phyloP scores from a whole-genome alignment of 2,113 vertebrate genomes.

The Cisticola juncidis region DNA sequence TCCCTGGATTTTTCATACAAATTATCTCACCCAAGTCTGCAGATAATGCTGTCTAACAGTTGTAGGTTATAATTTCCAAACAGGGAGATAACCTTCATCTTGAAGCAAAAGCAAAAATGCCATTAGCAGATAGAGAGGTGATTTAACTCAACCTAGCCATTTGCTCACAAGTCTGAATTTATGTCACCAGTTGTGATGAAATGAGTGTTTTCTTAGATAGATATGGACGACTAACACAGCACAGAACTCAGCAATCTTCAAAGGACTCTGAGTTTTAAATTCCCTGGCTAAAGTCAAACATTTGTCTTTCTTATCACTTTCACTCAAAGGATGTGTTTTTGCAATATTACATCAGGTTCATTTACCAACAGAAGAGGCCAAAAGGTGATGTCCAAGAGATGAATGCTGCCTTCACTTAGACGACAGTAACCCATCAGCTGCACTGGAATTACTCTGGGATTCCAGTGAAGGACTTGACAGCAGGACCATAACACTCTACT shows the following conservation, averaged over 20 bases:
- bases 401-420: neutral
- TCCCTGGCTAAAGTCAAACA: constrained; percentile 52
- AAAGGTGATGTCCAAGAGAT: constrained; percentile 14
- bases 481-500: neutral
- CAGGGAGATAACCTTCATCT: constrained; percentile 65
- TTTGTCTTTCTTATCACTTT: constrained; percentile 59
- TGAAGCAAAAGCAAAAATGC: constrained; percentile 59
- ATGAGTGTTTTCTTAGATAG: constrained; percentile 70
- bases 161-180: constrained; percentile 62
- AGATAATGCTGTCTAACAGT: constrained; percentile 52
- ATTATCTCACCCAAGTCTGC: constrained; percentile 58
- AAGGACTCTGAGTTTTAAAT: constrained; percentile 36
- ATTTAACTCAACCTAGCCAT: constrained; percentile 64
- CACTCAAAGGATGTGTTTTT: constrained; percentile 30
- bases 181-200: constrained; percentile 62
- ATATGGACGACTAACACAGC: constrained; percentile 49
- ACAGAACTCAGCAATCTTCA: constrained; percentile 52
- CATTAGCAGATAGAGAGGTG: constrained; percentile 59
- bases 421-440: neutral
- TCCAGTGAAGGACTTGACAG: constrained; percentile 6
- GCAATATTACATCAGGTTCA: constrained; percentile 16
- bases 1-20: constrained; percentile 43
- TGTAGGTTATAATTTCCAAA: constrained; percentile 58
- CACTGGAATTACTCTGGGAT: neutral
- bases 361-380: constrained; percentile 35